Percentiles rank a stretch among this genome's conserved stretches.
Evolutionary conservation across 2,888 invertebrate species (phyloP).

Genomic region (Trimorus sp.): DNA sequence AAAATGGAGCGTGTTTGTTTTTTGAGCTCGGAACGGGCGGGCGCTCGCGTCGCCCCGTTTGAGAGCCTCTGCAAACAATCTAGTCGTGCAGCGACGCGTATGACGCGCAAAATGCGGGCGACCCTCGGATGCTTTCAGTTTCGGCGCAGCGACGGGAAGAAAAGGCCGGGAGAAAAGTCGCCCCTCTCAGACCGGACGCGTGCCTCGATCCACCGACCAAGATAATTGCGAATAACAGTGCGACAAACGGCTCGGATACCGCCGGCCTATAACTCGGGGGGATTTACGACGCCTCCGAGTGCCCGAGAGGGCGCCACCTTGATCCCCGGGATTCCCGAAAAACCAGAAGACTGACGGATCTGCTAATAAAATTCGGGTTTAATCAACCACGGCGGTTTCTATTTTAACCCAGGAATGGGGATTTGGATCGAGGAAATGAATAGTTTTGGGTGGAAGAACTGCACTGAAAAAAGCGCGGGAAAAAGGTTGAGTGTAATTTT

Average conservation of each 20-base stretch:
- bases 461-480: too few relatives aligned
- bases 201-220: conserved; percentile 77
- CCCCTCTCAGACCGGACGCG: conserved; percentile 74
- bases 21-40: conserved; percentile 49
- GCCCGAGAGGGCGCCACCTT: conserved; percentile 51
- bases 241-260: conserved; percentile 78
- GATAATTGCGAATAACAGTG: conserved; percentile 81
- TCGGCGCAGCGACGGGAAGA: conserved; percentile 46
- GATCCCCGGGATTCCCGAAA: conserved; percentile 54
- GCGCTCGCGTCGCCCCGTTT: conserved; percentile 68
- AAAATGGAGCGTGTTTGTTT: conserved; percentile 68
- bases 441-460: too few relatives aligned
- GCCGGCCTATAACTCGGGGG: conserved; percentile 71
- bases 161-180: conserved; percentile 66
- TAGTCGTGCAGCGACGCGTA: conserved; percentile 81
- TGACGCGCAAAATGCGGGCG: conserved; percentile 82
- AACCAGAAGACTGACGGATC: conserved; percentile 42
- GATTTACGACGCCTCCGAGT: conserved; percentile 68
- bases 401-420: conserved; percentile 3
- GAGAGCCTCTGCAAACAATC: conserved; percentile 82
- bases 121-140: conserved; percentile 73
- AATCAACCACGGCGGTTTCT: conserved; percentile 49
- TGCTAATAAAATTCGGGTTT: conserved; percentile 52
- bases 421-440: too few relatives aligned
- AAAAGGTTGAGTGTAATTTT: too few relatives aligned